Conservation (phyloP, 1,140 invertebrate species). For the Pseudoatta argentina region DNA sequence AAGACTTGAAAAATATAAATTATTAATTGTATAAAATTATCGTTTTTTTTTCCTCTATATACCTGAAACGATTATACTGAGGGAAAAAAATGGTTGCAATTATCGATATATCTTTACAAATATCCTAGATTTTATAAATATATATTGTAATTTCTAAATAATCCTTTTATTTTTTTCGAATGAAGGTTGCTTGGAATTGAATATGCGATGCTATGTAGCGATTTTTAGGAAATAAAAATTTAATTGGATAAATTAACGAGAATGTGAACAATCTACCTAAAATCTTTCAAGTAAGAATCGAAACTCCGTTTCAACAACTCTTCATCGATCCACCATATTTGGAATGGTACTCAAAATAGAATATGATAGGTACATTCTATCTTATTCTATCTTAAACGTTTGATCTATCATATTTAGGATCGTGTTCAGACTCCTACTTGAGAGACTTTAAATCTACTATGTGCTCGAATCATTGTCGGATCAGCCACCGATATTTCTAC, state of each 20-base stretch:
- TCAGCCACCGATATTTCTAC: neutral
- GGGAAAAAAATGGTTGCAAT: no score
- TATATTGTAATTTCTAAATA: neutral
- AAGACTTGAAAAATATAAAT: neutral
- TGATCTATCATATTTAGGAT: no score
- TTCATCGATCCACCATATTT: no score
- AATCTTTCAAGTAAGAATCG: no score
- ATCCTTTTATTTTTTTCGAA: neutral
- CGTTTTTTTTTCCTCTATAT: neutral
- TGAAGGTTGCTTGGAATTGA: neutral
- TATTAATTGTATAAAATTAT: no score
- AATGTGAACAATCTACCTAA: neutral
- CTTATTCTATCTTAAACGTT: no score
- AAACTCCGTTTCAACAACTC: no score
- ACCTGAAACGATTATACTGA: neutral
- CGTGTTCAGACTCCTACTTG: no score
- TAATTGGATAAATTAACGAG: slow-evolving; percentile 1
- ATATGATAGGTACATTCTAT: no score
- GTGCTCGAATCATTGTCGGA: neutral
- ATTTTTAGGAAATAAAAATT: slow-evolving; percentile 7
- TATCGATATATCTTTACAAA: neutral
- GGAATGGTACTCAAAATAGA: no score
- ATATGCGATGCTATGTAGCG: neutral
- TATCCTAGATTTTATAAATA: neutral
- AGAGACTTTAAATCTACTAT: no score